A percentile compares a stretch with the other conserved stretches of the same genome.
These are phyloP conservation scores for Diprion similis DNA, from an alignment of 1,140 invertebrate genomes.

Conservation along the genomic window DNA sequence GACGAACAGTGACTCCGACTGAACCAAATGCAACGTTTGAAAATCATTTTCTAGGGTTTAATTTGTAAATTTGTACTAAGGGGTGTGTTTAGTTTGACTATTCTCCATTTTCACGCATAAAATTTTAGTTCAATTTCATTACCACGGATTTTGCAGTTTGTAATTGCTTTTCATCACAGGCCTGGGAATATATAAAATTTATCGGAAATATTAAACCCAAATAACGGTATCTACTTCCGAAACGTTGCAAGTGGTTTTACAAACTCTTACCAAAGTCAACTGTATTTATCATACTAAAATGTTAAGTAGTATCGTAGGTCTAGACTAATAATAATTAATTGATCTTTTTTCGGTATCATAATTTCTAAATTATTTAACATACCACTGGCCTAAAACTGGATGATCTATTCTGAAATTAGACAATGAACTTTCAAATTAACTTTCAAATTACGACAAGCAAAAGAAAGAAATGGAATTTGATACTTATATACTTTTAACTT, in stretches of 20 bases:
- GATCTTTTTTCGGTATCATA: background rate
- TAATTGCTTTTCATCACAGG: conserved; percentile 17
- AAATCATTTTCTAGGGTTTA: conserved; percentile 8
- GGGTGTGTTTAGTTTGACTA: background rate
- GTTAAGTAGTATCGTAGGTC: conserved; percentile 30
- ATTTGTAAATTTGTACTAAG: conserved; percentile 15
- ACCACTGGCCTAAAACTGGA: conserved; percentile 35
- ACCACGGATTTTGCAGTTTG: conserved; percentile 22
- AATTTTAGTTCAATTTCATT: background rate
- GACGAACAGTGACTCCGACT: background rate
- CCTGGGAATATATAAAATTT: background rate
- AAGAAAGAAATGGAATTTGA: too few relatives aligned
- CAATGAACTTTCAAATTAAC: conserved; percentile 28
- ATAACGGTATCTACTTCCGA: conserved; percentile 12
- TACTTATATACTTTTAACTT: too few relatives aligned
- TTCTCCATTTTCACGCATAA: background rate
- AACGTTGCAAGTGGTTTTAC: conserved; percentile 23
- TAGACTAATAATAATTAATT: background rate
- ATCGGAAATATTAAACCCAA: background rate
- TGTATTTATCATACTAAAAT: conserved; percentile 25
- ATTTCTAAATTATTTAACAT: conserved; percentile 22
- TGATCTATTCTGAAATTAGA: conserved; percentile 21
- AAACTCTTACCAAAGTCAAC: conserved; percentile 15
- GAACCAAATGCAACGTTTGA: background rate
- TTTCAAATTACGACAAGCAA: background rate